Evolutionary conservation across 2,797 vertebrate genomes (phyloP).

Genomic region (Sebastiscus tertius): DNA sequence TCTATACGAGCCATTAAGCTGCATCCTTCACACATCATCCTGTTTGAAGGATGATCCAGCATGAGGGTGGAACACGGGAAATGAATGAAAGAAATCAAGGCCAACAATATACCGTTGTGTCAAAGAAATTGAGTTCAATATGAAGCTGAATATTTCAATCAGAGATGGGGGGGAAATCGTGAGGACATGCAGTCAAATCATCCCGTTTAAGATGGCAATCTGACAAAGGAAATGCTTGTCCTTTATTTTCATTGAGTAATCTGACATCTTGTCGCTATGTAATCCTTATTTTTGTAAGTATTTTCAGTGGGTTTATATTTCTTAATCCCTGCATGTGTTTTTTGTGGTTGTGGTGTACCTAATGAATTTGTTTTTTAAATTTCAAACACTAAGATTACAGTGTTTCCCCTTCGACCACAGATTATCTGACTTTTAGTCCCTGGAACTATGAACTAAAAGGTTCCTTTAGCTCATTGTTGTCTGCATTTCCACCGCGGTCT

Average conservation of each 20-base stretch:
- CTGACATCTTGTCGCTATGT: not conserved
- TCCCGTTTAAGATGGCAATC: not conserved
- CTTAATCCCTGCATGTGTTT: slow-evolving; percentile 22
- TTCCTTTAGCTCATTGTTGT: too few relatives aligned
- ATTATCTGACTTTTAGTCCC: too few relatives aligned
- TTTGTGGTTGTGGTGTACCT: not conserved
- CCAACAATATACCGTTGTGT: slow-evolving; percentile 13
- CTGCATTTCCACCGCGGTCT: too few relatives aligned
- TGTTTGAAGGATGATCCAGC: slow-evolving; percentile 65
- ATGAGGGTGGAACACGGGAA: slow-evolving; percentile 41
- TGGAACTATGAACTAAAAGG: too few relatives aligned
- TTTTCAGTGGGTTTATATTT: slow-evolving; percentile 5
- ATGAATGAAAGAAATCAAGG: slow-evolving; percentile 49
- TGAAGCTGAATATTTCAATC: slow-evolving; percentile 33
- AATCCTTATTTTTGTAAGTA: slow-evolving; percentile 10
- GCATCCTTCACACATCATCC: slow-evolving; percentile 69
- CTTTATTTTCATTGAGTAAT: not conserved
- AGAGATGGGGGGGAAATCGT: not conserved
- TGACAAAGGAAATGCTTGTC: slow-evolving; percentile 6
- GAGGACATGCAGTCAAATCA: not conserved
- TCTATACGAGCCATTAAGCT: slow-evolving; percentile 68
- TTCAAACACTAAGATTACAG: not conserved
- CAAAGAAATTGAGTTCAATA: slow-evolving; percentile 16
- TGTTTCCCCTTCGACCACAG: not conserved
- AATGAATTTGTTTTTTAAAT: not conserved